These are phyloP conservation scores for Rhinella marina DNA, from an alignment of 2,797 vertebrate species.

Conservation along the genomic window DNA sequence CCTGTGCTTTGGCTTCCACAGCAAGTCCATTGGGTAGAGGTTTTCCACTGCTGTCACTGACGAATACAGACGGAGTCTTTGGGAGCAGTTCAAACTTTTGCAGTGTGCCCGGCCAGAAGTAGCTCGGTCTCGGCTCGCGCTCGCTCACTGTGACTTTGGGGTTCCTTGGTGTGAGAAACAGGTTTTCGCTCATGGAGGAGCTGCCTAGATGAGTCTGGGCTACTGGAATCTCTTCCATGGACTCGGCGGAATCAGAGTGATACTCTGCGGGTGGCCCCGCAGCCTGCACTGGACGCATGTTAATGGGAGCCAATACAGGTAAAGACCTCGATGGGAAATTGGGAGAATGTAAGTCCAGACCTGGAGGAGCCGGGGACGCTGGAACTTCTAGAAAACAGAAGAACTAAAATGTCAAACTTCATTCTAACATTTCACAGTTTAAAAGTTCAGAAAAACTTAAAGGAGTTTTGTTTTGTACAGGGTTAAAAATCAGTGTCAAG, in stretches of 20 bases:
- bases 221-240: conserved; percentile 90
- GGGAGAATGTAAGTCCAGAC: conserved; percentile 75
- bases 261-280: conserved; percentile 80
- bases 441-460: not conserved
- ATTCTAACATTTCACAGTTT: not conserved
- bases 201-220: conserved; percentile 84
- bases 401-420: not conserved
- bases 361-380: conserved; percentile 70
- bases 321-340: conserved; percentile 73
- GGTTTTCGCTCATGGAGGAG: conserved; percentile 65
- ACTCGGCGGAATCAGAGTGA: conserved; percentile 88
- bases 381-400: conserved; percentile 69
- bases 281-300: conserved; percentile 67
- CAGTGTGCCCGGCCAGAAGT: conserved; percentile 37
- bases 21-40: conserved; percentile 53
- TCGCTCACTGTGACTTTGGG: conserved; percentile 7
- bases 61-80: conserved; percentile 77
- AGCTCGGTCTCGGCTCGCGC: conserved; percentile 68
- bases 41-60: conserved; percentile 81
- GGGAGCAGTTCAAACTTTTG: conserved; percentile 76
- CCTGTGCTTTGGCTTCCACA: conserved; percentile 41
- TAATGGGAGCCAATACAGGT: conserved; percentile 67
- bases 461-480: too few relatives aligned
- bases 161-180: conserved; percentile 46
- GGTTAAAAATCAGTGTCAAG: too few relatives aligned